Base-by-base conservation (phyloP, 1,140 invertebrate genomes). In the Monomorium pharaonis region DNA sequence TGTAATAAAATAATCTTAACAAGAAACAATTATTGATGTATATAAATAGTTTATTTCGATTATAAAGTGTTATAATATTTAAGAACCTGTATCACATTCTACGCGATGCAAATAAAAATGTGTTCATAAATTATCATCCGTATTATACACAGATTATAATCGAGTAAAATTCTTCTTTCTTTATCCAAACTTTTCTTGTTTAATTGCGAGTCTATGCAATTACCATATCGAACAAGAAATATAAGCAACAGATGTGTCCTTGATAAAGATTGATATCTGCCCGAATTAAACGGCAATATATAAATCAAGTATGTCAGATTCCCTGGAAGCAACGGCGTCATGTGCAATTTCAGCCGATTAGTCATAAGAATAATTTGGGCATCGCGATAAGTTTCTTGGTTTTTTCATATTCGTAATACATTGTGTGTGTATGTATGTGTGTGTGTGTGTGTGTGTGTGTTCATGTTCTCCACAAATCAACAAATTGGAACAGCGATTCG, bases 211-310 rank as follows among this genome's bases (percentile, higher is more conserved):
- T 51, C n/a, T 10, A 16, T 24, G n/a, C 51, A 69, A 80, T 56
- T 21, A 27, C 44, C 33, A 44, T 37, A n/a, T 37, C 62, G 47
- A 80, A 54, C 21, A 67, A 80, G 60, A 70, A 60, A 58, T 14
- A 81, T 0, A 44, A 24, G 14, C 27, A 69, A 18, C 51, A 74
- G 37, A 74, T 83, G 51, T 60, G 67, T 74, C 67, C 67, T 83
- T 74, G 67, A 5, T 7, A 51, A 83, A 80, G 47, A 58, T 65
- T 47, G 60, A 67, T 80, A 69, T 80, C 49, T n/a, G 51, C 30
- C 18, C 24, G 51, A 83, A 83, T 74, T 74, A 74, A 83, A 74
- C 58, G 33, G 67, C 78, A 83, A 83, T 70, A 81, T 69, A 69
- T 72, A 72, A 60, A 74, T 83, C 51, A 58, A 24, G 44, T 54